These are phyloP conservation scores for Helicorthomorpha holstii DNA, from an alignment of 1,140 invertebrate genomes.

Conservation along the genomic window DNA sequence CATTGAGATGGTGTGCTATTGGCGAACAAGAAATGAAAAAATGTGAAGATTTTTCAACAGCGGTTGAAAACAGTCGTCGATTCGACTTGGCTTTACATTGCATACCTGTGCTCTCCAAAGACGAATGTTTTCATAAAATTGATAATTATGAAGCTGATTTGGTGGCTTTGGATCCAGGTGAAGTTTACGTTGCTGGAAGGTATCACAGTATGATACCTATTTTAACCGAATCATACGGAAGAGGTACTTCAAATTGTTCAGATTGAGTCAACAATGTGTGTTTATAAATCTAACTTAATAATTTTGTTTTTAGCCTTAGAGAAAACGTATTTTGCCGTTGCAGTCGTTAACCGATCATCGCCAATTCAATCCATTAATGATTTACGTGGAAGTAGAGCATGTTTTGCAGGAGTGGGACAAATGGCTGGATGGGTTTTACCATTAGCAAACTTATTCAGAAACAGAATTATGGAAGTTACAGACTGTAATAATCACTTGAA, in stretches of 20 bases:
- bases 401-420: conserved; percentile 78
- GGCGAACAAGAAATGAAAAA: conserved; percentile 51
- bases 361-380: conserved; percentile 41
- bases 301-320: conserved; percentile 12
- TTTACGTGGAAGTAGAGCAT: conserved; percentile 58
- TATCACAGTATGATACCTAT: conserved; percentile 86
- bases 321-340: conserved; percentile 50
- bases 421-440: conserved; percentile 88
- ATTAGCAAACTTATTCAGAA: conserved; percentile 25
- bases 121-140: conserved; percentile 30
- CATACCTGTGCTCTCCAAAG: conserved; percentile 15
- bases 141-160: conserved; percentile 56
- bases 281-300: neutral
- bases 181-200: conserved; percentile 77
- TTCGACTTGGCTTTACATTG: conserved; percentile 14
- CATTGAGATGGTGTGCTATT: conserved; percentile 54
- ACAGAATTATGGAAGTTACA: neutral
- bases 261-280: conserved; percentile 1
- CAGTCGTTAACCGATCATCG: conserved; percentile 54
- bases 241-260: conserved; percentile 15
- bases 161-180: conserved; percentile 74
- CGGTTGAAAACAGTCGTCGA: conserved; percentile 30
- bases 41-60: conserved; percentile 48
- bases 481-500: conserved; percentile 90
- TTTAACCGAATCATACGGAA: conserved; percentile 29